Evolutionary conservation across 2,113 vertebrate genomes (phyloP).

Genomic region (Gnathonemus longibarbis): DNA sequence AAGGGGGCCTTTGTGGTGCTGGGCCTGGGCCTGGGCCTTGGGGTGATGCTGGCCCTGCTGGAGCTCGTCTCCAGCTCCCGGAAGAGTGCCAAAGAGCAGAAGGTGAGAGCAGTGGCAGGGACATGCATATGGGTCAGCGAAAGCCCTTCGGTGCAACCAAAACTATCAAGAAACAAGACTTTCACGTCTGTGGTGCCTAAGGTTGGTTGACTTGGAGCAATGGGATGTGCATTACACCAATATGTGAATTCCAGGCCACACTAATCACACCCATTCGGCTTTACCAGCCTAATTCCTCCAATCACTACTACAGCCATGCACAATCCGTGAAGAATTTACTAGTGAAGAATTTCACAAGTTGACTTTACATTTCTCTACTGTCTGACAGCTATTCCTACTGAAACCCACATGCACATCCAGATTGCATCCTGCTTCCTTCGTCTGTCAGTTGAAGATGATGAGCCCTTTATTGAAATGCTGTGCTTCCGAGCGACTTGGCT

Average conservation of each 20-base stretch:
- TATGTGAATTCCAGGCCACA: background rate
- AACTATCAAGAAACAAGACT: background rate
- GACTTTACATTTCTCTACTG: background rate
- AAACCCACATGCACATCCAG: background rate
- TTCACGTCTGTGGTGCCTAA: background rate
- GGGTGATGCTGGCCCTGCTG: constrained; percentile 61
- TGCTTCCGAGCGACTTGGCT: background rate
- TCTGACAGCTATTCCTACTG: background rate
- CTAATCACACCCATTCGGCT: background rate
- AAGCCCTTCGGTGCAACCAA: background rate
- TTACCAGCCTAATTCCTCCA: background rate
- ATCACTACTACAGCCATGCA: background rate
- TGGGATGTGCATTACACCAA: background rate
- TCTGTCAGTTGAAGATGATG: background rate
- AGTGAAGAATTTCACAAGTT: background rate
- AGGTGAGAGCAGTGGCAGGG: constrained; percentile 49
- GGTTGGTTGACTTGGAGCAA: background rate
- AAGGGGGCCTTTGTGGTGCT: constrained; percentile 72
- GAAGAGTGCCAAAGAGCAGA: constrained; percentile 55
- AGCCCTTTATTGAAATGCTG: background rate
- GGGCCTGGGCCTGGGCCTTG: constrained; percentile 55
- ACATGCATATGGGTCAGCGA: background rate
- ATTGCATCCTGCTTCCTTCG: background rate
- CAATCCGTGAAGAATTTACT: background rate
- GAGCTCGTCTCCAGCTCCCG: constrained; percentile 69